Conservation (phyloP, 1,140 invertebrate species). For the Mactra quadrangularis region DNA sequence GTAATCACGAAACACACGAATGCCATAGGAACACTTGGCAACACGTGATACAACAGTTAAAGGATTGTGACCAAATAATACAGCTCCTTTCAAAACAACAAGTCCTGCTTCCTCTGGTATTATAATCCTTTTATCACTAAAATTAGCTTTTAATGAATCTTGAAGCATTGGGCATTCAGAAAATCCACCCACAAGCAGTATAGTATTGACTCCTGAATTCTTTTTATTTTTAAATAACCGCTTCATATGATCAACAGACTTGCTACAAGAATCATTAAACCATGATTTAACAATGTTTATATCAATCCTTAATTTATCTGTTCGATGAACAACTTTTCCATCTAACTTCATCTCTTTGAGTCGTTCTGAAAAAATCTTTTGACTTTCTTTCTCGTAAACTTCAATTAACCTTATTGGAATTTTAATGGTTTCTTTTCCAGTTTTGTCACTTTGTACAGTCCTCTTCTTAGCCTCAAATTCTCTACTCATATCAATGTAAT, state of each 20-base stretch:
- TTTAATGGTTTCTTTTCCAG: background rate
- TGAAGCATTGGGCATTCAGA: constrained; percentile 9
- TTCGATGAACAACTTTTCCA: background rate
- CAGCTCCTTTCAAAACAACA: constrained; percentile 32
- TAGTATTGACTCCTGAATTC: background rate
- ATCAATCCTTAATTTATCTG: constrained; percentile 18
- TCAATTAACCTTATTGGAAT: constrained; percentile 3
- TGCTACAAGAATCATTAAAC: constrained; percentile 20
- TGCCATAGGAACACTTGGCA: constrained; percentile 33
- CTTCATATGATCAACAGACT: constrained; percentile 7
- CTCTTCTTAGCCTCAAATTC: constrained; percentile 50
- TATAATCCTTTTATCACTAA: background rate
- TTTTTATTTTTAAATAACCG: background rate
- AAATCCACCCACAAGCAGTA: constrained; percentile 35
- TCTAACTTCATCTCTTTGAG: background rate
- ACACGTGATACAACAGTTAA: constrained; percentile 15
- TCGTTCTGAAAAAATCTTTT: background rate
- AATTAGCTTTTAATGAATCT: background rate
- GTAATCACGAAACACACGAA: background rate
- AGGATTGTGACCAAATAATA: constrained; percentile 30
- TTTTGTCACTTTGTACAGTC: background rate
- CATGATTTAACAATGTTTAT: background rate
- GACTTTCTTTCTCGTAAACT: background rate
- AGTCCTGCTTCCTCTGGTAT: constrained; percentile 25
- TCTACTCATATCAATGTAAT: constrained; percentile 6